Conservation (phyloP, 2,888 invertebrate species). For the Melangyna quadrimaculata region DNA sequence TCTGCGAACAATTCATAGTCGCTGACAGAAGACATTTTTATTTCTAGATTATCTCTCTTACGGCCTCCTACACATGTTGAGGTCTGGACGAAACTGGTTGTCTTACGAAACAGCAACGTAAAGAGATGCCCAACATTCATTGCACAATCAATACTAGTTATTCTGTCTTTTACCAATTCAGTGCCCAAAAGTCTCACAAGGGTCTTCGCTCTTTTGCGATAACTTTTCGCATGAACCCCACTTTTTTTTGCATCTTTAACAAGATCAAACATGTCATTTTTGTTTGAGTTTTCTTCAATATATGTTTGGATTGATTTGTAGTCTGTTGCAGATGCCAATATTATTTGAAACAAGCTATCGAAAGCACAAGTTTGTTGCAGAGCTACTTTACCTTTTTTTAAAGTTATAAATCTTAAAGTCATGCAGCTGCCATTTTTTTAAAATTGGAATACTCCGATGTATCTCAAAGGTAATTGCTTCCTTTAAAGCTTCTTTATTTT, state of each 20-base stretch:
- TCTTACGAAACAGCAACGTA: not conserved
- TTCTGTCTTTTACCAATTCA: too few species aligned
- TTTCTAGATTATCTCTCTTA: not conserved
- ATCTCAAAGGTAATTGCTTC: not conserved
- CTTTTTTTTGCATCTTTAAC: not conserved
- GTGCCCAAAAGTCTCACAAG: not conserved
- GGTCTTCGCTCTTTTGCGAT: not conserved
- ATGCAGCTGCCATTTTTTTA: not conserved
- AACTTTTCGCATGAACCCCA: not conserved
- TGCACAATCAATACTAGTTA: not conserved
- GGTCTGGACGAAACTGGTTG: not conserved
- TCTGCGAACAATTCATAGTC: not conserved
- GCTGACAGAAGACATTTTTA: not conserved
- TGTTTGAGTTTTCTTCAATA: not conserved
- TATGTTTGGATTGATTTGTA: not conserved
- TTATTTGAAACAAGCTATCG: not conserved
- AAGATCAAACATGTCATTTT: not conserved
- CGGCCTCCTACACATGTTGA: not conserved
- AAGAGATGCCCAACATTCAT: not conserved
- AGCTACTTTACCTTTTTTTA: not conserved
- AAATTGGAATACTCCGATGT: not conserved
- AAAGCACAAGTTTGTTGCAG: not conserved
- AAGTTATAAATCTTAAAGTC: not conserved
- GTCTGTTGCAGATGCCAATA: not conserved
- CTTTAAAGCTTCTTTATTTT: not conserved